phyloP scores from a whole-genome alignment of 2,113 vertebrate species.

The Neopipo cinnamomea region DNA sequence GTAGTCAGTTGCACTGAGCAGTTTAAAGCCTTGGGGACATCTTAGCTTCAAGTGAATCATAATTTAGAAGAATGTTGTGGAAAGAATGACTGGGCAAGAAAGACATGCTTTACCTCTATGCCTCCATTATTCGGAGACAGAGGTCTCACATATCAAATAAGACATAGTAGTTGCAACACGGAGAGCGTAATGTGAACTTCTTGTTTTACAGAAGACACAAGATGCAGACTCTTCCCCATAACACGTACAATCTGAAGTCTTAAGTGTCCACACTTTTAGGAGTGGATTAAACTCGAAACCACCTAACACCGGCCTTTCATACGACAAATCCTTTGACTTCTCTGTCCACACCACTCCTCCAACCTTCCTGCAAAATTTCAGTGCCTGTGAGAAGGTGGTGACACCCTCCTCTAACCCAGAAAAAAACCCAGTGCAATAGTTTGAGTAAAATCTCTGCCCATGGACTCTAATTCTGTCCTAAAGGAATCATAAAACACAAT shows the following conservation, averaged over 20 bases:
- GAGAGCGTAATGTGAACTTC: not conserved
- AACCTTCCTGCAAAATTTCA: not conserved
- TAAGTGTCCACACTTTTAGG: not conserved
- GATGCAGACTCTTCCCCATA: not conserved
- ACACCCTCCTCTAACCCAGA: not conserved
- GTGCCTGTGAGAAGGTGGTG: not conserved
- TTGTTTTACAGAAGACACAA: not conserved
- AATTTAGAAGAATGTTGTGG: not conserved
- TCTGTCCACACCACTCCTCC: too few relatives aligned
- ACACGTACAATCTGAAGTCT: fast-evolving
- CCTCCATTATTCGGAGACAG: not conserved
- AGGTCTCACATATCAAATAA: not conserved
- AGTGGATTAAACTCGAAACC: not conserved
- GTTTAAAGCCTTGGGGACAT: not conserved
- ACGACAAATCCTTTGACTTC: not conserved
- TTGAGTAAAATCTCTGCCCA: not conserved
- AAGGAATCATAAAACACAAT: not conserved
- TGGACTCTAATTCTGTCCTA: not conserved
- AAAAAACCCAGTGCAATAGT: not conserved
- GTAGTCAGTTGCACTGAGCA: not conserved
- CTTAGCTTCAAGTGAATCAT: not conserved
- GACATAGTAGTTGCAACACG: not conserved
- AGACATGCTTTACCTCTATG: not conserved
- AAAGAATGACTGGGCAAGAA: not conserved
- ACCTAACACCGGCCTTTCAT: not conserved